Conservation (phyloP, 2,888 invertebrate genomes). For the Eledone cirrhosa region DNA sequence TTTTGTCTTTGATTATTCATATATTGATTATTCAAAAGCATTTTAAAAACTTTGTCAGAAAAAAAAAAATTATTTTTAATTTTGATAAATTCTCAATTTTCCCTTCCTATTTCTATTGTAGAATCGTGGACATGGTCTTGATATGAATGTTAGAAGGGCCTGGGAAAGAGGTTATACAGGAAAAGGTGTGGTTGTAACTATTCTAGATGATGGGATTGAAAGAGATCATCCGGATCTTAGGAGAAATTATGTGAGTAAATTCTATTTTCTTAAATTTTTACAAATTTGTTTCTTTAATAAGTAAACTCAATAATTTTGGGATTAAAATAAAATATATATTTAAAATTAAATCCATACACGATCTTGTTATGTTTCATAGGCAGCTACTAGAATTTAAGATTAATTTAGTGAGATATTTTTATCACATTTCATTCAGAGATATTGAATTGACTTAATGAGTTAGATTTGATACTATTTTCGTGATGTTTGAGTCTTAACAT, state of each 20-base stretch:
- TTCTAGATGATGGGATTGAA: slow-evolving; percentile 95
- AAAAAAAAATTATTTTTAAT: slow-evolving; percentile 17
- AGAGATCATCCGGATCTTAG: slow-evolving; percentile 93
- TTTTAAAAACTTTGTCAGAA: not conserved
- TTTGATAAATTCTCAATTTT: not conserved
- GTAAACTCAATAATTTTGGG: not conserved
- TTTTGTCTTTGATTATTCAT: slow-evolving; percentile 37
- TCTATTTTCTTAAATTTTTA: slow-evolving; percentile 4
- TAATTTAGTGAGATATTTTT: too few relatives aligned
- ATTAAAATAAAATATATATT: not conserved
- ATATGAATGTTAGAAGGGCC: slow-evolving; percentile 94
- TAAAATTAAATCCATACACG: not conserved
- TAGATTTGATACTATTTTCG: too few relatives aligned
- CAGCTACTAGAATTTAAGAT: too few relatives aligned
- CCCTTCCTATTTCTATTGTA: slow-evolving; percentile 44
- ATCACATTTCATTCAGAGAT: too few relatives aligned
- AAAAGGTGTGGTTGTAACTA: slow-evolving; percentile 92
- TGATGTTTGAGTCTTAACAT: too few relatives aligned
- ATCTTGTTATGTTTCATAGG: too few relatives aligned
- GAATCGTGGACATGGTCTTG: slow-evolving; percentile 78
- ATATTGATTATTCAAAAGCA: not conserved
- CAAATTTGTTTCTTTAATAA: not conserved
- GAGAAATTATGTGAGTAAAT: slow-evolving; percentile 85
- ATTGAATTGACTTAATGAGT: too few relatives aligned
- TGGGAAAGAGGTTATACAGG: slow-evolving; percentile 96